A percentile compares a stretch with the other conserved stretches of the same genome.
Evolutionary conservation across 2,888 invertebrate genomes (phyloP).

Genomic region (Brassicogethes aeneus): DNA sequence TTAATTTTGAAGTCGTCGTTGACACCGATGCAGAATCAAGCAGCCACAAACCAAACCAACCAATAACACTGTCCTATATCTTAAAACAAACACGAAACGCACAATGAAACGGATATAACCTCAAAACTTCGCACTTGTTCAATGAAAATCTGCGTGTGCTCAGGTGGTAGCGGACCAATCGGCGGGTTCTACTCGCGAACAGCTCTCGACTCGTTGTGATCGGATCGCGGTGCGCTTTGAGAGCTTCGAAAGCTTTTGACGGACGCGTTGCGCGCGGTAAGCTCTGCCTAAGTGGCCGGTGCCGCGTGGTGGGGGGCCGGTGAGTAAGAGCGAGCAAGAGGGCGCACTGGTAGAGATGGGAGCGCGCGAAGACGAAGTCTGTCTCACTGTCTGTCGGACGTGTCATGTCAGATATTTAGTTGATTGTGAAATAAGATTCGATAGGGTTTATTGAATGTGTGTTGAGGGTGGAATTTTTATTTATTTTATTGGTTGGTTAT

Average conservation of each 20-base stretch:
- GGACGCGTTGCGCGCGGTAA: conserved; percentile 24
- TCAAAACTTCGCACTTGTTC: too few relatives aligned
- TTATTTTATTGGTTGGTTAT: too few relatives aligned
- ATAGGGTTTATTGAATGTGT: too few relatives aligned
- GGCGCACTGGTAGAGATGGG: conserved; percentile 22
- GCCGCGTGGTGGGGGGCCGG: too few relatives aligned
- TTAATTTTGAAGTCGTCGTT: too few relatives aligned
- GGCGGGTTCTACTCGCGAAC: conserved; percentile 9
- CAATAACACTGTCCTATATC: conserved; percentile 4
- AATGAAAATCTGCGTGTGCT: too few relatives aligned
- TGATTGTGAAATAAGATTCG: conserved; percentile 22
- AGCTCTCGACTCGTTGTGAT: conserved; percentile 20
- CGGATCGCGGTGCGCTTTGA: conserved; percentile 10
- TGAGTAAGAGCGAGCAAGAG: too few relatives aligned
- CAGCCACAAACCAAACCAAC: too few relatives aligned
- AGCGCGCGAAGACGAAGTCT: conserved; percentile 29
- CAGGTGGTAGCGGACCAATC: conserved; percentile 1
- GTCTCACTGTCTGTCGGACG: conserved; percentile 33
- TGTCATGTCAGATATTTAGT: conserved; percentile 32
- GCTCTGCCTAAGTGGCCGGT: too few relatives aligned
- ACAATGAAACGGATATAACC: conserved; percentile 5
- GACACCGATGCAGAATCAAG: too few relatives aligned
- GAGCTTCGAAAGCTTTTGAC: conserved; percentile 16
- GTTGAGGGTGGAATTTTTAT: too few relatives aligned
- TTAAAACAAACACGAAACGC: conserved; percentile 5